Conservation (phyloP, 1,140 invertebrate species). For the Bombus terrestris region DNA sequence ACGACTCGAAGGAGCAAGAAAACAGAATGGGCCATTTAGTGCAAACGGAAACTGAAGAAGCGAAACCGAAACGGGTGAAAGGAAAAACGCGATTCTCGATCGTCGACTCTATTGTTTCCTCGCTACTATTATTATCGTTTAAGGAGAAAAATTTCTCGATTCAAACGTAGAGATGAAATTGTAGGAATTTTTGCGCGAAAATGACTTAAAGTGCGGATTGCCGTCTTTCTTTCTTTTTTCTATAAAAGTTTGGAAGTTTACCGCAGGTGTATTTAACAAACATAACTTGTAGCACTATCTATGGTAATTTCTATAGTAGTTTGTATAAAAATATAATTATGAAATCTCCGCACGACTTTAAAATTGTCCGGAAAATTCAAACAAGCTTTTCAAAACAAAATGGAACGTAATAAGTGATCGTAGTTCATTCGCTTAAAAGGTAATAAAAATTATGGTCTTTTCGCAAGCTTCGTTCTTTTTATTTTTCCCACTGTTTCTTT, state of each 20-base stretch:
- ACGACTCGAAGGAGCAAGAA: not conserved
- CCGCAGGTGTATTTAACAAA: not conserved
- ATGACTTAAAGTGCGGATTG: not conserved
- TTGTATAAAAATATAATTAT: too few species aligned
- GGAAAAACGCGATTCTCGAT: constrained; percentile 24
- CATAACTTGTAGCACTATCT: not conserved
- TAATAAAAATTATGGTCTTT: too few species aligned
- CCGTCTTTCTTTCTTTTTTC: not conserved
- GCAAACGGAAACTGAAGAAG: not conserved
- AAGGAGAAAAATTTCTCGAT: not conserved
- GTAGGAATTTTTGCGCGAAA: not conserved
- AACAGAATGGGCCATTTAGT: not conserved
- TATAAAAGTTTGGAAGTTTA: not conserved
- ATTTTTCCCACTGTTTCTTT: not conserved
- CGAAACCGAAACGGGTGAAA: constrained; percentile 17
- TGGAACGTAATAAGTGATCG: too few species aligned
- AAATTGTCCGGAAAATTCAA: too few species aligned
- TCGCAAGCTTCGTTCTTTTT: too few species aligned
- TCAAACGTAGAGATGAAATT: too few species aligned
- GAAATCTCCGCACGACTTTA: too few species aligned
- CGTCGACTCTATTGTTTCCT: constrained; percentile 7
- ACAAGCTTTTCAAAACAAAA: too few species aligned
- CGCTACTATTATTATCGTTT: not conserved
- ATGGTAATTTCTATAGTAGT: too few species aligned
- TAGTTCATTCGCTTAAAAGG: too few species aligned